Evolutionary conservation across 2,888 invertebrate genomes (phyloP).

Genomic region (Phrixothrix hirtus): DNA sequence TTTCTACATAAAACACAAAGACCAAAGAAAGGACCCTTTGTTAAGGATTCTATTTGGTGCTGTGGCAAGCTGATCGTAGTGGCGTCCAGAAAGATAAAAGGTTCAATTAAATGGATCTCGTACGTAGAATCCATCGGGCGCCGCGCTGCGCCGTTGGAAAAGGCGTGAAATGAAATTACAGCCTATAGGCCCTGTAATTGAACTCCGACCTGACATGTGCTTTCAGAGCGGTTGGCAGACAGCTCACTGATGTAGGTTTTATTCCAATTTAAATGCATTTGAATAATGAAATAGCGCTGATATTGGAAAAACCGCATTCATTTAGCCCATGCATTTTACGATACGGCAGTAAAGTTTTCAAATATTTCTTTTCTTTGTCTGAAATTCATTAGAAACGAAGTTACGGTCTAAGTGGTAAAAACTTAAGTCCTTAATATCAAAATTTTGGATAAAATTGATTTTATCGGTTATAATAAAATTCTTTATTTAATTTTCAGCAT

Average conservation of each 20-base stretch:
- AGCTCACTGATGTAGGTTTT: conserved; percentile 27
- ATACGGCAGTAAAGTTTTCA: too few relatives aligned
- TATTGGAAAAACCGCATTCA: conserved; percentile 16
- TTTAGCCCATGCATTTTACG: too few relatives aligned
- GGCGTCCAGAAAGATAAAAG: conserved; percentile 25
- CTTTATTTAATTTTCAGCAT: too few relatives aligned
- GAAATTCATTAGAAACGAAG: too few relatives aligned
- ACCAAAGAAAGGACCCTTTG: conserved; percentile 4
- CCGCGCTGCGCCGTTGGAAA: conserved; percentile 17
- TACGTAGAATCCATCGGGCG: conserved; percentile 21
- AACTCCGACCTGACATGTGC: conserved; percentile 30
- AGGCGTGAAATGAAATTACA: conserved; percentile 31
- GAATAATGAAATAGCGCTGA: conserved; percentile 16
- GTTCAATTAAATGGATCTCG: conserved; percentile 29
- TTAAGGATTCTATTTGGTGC: neutral
- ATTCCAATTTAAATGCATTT: conserved; percentile 30
- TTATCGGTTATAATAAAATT: too few relatives aligned
- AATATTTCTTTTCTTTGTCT: too few relatives aligned
- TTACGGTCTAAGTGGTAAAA: too few relatives aligned
- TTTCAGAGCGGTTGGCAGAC: conserved; percentile 23
- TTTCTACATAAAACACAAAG: too few relatives aligned
- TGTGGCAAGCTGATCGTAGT: neutral
- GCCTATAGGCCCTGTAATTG: conserved; percentile 28
- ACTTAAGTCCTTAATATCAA: too few relatives aligned
- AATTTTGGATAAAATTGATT: too few relatives aligned